These are phyloP conservation scores for Marisa cornuarietis DNA, from an alignment of 1,140 invertebrate species.

Conservation along the genomic window DNA sequence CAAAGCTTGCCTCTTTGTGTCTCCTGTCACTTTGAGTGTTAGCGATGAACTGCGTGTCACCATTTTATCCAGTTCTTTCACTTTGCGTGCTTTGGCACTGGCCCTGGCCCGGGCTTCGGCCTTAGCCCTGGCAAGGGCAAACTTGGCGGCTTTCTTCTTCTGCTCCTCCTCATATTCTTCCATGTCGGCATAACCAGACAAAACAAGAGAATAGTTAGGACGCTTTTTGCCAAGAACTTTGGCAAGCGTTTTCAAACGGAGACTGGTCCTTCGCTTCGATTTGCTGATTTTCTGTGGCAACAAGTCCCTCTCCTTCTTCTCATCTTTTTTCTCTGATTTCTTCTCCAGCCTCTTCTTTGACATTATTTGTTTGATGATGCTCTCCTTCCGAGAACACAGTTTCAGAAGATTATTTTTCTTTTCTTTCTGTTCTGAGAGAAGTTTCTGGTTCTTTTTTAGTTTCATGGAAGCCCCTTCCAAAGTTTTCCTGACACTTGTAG, in stretches of 20 bases:
- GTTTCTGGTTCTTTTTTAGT: conserved; percentile 3
- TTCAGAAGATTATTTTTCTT: no score
- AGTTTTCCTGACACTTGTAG: conserved; percentile 1
- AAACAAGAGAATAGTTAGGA: conserved; percentile 19
- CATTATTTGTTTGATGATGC: no score
- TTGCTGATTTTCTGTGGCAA: neutral
- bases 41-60: conserved; percentile 14
- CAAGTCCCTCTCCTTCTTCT: no score
- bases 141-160: conserved; percentile 33
- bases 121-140: conserved; percentile 21
- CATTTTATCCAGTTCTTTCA: conserved; percentile 9
- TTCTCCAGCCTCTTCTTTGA: no score
- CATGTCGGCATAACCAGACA: conserved; percentile 20
- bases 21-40: neutral
- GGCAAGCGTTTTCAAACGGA: conserved; percentile 16
- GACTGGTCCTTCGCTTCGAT: conserved; percentile 16
- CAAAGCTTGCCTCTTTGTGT: neutral
- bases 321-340: no score
- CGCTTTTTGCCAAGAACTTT: conserved; percentile 21
- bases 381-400: no score
- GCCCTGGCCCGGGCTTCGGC: conserved; percentile 15
- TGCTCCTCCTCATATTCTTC: conserved; percentile 24
- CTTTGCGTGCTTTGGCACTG: neutral
- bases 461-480: conserved; percentile 21
- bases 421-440: no score